Evolutionary conservation across 2,113 vertebrate species (phyloP).

Genomic region (Apodemus sylvaticus): DNA sequence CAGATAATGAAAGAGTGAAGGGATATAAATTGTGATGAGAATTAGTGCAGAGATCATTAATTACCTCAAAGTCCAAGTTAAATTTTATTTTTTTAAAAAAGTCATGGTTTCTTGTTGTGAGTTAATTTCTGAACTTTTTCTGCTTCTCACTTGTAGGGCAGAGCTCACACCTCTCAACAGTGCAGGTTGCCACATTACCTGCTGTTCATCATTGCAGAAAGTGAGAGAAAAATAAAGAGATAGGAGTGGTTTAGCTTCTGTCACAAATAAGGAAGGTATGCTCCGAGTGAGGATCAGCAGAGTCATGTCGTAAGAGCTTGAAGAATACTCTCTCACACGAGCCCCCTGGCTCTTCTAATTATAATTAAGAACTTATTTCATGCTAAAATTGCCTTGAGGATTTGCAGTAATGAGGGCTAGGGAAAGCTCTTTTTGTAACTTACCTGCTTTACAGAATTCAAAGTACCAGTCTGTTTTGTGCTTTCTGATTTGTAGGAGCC

Average conservation of each 20-base stretch:
- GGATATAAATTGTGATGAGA: not conserved
- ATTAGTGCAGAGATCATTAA: not conserved
- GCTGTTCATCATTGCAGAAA: not conserved
- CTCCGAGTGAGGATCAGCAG: not conserved
- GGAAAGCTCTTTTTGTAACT: not conserved
- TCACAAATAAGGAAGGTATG: constrained; percentile 5
- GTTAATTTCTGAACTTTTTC: not conserved
- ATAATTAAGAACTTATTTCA: not conserved
- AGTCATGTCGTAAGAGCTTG: not conserved
- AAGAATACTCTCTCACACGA: not conserved
- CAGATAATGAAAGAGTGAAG: not conserved
- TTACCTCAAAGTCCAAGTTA: not conserved
- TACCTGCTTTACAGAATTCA: not conserved
- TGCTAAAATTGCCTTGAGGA: not conserved
- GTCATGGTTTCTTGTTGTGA: not conserved
- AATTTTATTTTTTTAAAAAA: not conserved
- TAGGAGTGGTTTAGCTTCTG: not conserved
- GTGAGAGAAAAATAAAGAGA: not conserved
- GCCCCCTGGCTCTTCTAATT: constrained; percentile 25
- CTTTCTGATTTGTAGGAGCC: constrained; percentile 17
- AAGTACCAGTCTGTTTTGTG: constrained; percentile 26
- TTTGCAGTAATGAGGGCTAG: not conserved
- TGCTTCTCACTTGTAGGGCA: not conserved
- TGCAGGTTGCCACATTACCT: not conserved
- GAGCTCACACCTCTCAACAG: not conserved